Evolutionary conservation across 2,888 invertebrate genomes (phyloP).

Genomic region (Drosophila kambysellisi): DNA sequence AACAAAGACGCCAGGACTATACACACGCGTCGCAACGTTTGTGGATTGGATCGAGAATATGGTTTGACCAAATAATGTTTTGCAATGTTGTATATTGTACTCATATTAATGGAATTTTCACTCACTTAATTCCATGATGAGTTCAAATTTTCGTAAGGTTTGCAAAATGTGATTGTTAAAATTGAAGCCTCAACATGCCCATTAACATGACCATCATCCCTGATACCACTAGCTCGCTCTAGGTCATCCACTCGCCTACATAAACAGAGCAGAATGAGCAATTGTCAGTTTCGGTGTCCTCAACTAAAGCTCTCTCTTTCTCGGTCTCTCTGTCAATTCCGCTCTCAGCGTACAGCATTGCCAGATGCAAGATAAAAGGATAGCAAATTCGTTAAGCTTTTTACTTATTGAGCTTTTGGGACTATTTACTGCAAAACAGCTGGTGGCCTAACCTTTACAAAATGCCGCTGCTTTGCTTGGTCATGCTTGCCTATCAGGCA

Average conservation of each 20-base stretch:
- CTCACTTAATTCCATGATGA: constrained; percentile 25
- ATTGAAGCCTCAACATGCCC: neutral
- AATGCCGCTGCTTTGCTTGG: constrained; percentile 30
- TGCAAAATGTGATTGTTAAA: neutral
- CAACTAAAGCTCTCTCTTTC: constrained; percentile 5
- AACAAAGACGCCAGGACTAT: constrained; percentile 79
- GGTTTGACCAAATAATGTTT: constrained; percentile 77
- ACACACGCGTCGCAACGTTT: constrained; percentile 81
- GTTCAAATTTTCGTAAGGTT: constrained; percentile 4
- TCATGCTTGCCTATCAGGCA: constrained; percentile 6
- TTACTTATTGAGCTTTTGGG: constrained; percentile 23
- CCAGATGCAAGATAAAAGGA: constrained; percentile 21
- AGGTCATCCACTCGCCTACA: constrained; percentile 28
- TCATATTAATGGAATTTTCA: constrained; percentile 20
- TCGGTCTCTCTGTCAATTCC: neutral
- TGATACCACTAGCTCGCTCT: constrained; percentile 9
- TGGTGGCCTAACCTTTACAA: constrained; percentile 40
- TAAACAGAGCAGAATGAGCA: constrained; percentile 34
- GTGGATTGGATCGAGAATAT: constrained; percentile 82
- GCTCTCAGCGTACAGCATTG: constrained; percentile 29
- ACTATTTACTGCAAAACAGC: constrained; percentile 22
- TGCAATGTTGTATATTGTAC: constrained; percentile 1
- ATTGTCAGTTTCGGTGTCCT: constrained; percentile 24
- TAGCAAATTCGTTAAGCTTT: constrained; percentile 26
- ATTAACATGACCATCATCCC: neutral